Evolutionary conservation across 2,797 vertebrate species (phyloP), one percentile per base, ranked within the genome.

Genomic region (Scolopax bukidnonensis): DNA sequence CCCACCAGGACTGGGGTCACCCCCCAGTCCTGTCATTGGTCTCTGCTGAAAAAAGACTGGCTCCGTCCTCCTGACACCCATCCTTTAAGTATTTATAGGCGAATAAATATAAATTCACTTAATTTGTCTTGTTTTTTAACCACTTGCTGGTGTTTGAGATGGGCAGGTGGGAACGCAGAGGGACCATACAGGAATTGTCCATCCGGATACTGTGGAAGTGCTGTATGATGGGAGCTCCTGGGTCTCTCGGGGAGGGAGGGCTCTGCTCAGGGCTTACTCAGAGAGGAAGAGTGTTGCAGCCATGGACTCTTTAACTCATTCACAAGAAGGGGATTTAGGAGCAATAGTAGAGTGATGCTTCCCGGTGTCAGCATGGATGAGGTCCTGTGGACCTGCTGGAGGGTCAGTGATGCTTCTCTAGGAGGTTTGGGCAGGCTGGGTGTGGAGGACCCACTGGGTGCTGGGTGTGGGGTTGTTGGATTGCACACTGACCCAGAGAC

Each of bases 231-330:
- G 2, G 48, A 54, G n/a, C 12, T 68, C 12, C 75, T 51, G 60
- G 21, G 5, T 51, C 28, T 73, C 50, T 16, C 40, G 32, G 17
- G 14, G 17, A 38, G 45, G 47, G 68, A 56, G 40, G 6, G 15
- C 19, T 56, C 16, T 67, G 38, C 61, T 36, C 43, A 12, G 61
- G 38, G 9, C 0, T 0, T 16, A 2, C 33, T 64, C n/a, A 8
- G 80, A 36, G 24, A 51, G 40, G 23, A 67, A 21, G 5, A 65
- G 47, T 43, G 11, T 54, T 68, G 40, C 36, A 83, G 33, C 15
- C 43, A 10, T 43, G 28, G 38, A 12, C 13, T 36, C 80, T 50
- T 65, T 5, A 59, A 57, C 20, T 32, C 48, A 8, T 13, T 50
- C 12, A 13, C 1, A 15, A 65, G 33, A 76, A 48, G 30, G 43